Evolutionary conservation across 2,888 invertebrate species (phyloP).

Genomic region (Prionchulus punctatus): DNA sequence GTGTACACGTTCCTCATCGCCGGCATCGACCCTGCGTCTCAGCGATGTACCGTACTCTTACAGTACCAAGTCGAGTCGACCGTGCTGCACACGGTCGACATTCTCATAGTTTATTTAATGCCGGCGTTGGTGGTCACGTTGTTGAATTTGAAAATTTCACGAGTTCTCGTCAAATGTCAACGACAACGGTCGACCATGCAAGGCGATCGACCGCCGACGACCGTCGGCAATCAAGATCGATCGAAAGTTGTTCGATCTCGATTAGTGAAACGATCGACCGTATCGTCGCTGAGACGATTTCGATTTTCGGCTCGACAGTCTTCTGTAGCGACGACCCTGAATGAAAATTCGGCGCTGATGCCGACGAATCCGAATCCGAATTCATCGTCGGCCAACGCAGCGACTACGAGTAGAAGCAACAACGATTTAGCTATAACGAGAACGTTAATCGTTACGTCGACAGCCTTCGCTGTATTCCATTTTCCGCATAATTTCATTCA

Average conservation of each 20-base stretch:
- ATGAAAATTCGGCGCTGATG: too few species aligned
- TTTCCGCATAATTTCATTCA: constrained; percentile 35
- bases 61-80: not conserved
- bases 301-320: not conserved
- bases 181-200: not conserved
- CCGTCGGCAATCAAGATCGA: too few species aligned
- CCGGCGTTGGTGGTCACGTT: constrained; percentile 23
- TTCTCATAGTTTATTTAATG: constrained; percentile 21
- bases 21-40: constrained; percentile 13
- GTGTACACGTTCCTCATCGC: constrained; percentile 23
- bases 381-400: too few species aligned
- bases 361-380: too few species aligned
- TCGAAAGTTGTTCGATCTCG: too few species aligned
- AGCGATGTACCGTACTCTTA: not conserved
- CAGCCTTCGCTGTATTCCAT: not conserved
- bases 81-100: constrained; percentile 17
- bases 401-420: constrained; percentile 32
- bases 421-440: constrained; percentile 41
- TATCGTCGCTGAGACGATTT: not conserved
- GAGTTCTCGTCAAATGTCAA: constrained; percentile 44
- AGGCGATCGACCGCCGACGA: not conserved
- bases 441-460: constrained; percentile 9
- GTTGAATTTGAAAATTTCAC: constrained; percentile 15
- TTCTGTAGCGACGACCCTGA: not conserved
- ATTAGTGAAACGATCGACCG: too few species aligned